Evolutionary conservation across 2,113 vertebrate genomes (phyloP), one percentile per base, ranked within the genome.

Genomic region (Balaeniceps rex): DNA sequence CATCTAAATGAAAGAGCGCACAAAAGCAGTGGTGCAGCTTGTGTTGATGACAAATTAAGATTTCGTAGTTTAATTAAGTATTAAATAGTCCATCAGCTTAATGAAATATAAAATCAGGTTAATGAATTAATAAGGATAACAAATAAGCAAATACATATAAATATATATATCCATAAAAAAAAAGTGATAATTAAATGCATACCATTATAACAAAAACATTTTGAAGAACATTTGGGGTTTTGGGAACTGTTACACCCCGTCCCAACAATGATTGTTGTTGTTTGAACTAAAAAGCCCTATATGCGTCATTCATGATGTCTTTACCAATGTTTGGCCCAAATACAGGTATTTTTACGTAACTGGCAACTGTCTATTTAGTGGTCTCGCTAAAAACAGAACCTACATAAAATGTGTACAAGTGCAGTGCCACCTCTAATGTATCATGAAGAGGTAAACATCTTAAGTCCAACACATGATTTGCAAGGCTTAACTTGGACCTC

Each of bases 381-480:
- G 93, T 83, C 93, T 95, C 0, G 7, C 94, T 97, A 96, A 95
- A 96, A 96, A 93, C 82, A 97, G 94, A 94, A 91, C 57, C 66
- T 91, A 47, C 90, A 90, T 31, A 69, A 90, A 91, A 57, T 29
- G 12, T 26, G 36, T 76, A 29, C 40, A 82, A 87, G 40, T 49
- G 47, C 66, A 82, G 49, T n/a, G 52, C 57, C 70, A 93, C 81
- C 69, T 72, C 36, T 84, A 58, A 72, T 17, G 61, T 40, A 77
- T 61, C 54, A 31, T 9, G 33, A 65, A 76, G 47, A 57, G 17
- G 58, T 52, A 95, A 97, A 96, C 61, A 61, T 65, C 19, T 40
- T 7, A n/a, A 89, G 44, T 22, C 24, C 52, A 85, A 49, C 3
- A 3, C 31, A 13, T 12, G 16, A 66, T 82, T 96, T 94, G 42